Conservation (phyloP, 2,113 vertebrate species). For the Rhinogobius similis region DNA sequence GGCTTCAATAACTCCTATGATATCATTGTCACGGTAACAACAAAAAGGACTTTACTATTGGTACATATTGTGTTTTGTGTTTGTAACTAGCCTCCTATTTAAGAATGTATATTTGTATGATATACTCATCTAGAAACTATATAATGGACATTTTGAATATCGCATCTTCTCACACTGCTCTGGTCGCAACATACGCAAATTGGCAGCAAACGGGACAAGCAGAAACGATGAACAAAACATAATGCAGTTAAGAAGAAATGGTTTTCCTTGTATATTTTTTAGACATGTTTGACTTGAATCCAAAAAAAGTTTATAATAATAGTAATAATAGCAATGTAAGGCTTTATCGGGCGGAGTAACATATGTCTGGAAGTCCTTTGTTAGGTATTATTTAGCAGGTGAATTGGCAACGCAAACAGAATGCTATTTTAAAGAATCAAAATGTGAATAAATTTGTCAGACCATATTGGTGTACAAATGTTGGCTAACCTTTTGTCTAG, state of each 20-base stretch:
- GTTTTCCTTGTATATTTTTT: slow-evolving; percentile 17
- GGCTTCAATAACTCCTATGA: slow-evolving; percentile 62
- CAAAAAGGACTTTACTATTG: slow-evolving; percentile 58
- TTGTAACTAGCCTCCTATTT: slow-evolving; percentile 73
- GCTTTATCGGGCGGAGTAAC: slow-evolving; percentile 29
- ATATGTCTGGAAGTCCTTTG: slow-evolving; percentile 33
- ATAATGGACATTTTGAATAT: slow-evolving; percentile 66
- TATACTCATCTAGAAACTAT: slow-evolving; percentile 72
- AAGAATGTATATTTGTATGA: slow-evolving; percentile 77
- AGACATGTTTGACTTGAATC: slow-evolving; percentile 15
- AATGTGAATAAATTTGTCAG: neutral
- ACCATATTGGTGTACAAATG: neutral
- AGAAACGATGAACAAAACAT: slow-evolving; percentile 21
- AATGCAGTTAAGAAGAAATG: slow-evolving; percentile 13
- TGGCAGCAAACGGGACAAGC: slow-evolving; percentile 6
- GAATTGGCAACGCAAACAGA: neutral
- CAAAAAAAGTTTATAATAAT: slow-evolving; percentile 15
- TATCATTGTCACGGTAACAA: slow-evolving; percentile 55
- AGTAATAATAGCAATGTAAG: slow-evolving; percentile 14
- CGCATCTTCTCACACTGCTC: slow-evolving; percentile 44
- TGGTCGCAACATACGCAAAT: slow-evolving; percentile 23
- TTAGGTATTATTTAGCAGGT: neutral
- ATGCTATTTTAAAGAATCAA: neutral
- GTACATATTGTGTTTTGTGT: slow-evolving; percentile 73
- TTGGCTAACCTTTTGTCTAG: slow-evolving; percentile 6